These are phyloP conservation scores for Tringa solitaria DNA, from an alignment of 2,113 vertebrate genomes.

Conservation along the genomic window DNA sequence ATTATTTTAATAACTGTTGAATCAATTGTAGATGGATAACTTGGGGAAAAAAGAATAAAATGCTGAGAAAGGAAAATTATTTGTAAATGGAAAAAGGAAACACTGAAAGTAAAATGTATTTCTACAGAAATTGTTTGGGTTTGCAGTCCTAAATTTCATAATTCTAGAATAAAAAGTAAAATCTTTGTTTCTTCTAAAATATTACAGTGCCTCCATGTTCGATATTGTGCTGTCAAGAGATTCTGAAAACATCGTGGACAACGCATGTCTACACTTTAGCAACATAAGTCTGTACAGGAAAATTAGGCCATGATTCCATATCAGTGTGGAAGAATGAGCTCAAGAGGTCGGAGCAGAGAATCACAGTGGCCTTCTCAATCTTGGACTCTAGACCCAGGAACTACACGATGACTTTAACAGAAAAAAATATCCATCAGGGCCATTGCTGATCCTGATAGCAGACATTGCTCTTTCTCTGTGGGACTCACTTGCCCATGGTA, in stretches of 20 bases:
- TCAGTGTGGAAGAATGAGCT: not conserved
- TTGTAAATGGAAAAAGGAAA: not conserved
- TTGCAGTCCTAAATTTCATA: not conserved
- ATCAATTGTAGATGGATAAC: not conserved
- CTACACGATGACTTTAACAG: not conserved
- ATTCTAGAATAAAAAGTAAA: not conserved
- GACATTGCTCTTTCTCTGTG: not conserved
- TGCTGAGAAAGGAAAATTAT: not conserved
- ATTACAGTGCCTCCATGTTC: not conserved
- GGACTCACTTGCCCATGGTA: not conserved
- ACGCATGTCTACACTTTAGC: not conserved
- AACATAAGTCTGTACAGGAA: not conserved
- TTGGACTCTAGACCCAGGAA: not conserved
- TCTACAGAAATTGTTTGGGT: not conserved
- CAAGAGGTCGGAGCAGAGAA: not conserved
- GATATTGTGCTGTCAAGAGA: not conserved
- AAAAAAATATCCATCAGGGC: not conserved
- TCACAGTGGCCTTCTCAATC: not conserved
- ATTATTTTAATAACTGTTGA: not conserved
- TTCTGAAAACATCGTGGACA: not conserved
- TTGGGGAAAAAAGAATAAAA: not conserved
- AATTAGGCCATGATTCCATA: not conserved
- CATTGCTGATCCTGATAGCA: not conserved
- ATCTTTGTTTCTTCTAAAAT: not conserved
- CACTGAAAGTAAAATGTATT: not conserved